Evolutionary conservation across 2,888 invertebrate genomes (phyloP).

Genomic region (Bruchidius siliquastri): DNA sequence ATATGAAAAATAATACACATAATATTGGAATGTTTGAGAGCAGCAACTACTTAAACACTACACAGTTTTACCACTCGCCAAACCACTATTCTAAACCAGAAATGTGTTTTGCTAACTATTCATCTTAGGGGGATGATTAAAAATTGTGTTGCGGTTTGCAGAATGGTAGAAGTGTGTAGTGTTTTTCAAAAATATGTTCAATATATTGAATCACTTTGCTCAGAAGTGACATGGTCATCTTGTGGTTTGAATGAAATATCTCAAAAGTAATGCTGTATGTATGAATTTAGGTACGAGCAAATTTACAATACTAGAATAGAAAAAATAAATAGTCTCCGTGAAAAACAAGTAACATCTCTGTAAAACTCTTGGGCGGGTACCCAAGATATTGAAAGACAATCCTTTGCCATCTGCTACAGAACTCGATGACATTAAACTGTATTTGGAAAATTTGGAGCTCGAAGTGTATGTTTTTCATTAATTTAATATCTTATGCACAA

Average conservation of each 20-base stretch:
- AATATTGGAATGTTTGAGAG: no score
- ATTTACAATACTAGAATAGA: background rate
- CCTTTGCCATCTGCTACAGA: conserved; percentile 61
- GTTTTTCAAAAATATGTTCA: no score
- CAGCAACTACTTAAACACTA: no score
- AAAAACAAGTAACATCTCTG: conserved; percentile 55
- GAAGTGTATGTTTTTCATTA: conserved; percentile 49
- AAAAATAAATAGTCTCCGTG: conserved; percentile 41
- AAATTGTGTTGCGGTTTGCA: no score
- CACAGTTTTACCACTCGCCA: no score
- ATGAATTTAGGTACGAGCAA: background rate
- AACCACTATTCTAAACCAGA: no score
- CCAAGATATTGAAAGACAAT: conserved; percentile 49
- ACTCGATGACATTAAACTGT: conserved; percentile 54
- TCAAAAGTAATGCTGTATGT: background rate
- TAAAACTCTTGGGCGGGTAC: conserved; percentile 53
- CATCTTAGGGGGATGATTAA: no score
- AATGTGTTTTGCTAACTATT: no score
- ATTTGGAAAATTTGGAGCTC: conserved; percentile 57
- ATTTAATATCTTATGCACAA: no score
- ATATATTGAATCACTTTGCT: no score
- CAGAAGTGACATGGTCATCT: conserved; percentile 62
- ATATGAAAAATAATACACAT: no score
- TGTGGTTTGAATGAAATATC: background rate
- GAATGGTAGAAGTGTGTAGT: no score